These are phyloP conservation scores for Ardeotis arabs DNA, from an alignment of 2,113 vertebrate genomes.

Conservation along the genomic window DNA sequence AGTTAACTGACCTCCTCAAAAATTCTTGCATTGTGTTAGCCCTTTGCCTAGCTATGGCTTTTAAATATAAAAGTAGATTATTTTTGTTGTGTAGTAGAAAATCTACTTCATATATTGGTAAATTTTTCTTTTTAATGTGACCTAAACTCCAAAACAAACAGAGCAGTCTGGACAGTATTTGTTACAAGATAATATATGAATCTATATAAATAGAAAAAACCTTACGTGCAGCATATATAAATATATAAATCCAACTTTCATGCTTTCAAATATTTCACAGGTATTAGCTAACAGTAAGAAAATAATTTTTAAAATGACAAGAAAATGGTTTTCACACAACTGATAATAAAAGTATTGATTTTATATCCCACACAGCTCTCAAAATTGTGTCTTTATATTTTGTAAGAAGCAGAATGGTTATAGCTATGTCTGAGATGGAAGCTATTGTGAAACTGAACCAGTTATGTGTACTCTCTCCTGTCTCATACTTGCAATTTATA, in stretches of 20 bases:
- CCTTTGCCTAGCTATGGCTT: neutral
- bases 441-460: neutral
- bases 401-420: neutral
- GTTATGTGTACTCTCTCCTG: neutral
- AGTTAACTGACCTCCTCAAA: neutral
- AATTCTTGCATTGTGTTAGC: neutral
- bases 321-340: neutral
- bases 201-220: neutral
- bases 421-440: neutral
- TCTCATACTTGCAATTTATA: neutral
- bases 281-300: neutral
- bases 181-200: neutral
- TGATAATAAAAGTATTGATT: neutral
- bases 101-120: neutral
- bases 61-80: neutral
- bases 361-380: neutral
- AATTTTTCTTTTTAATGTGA: neutral
- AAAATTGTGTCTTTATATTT: neutral
- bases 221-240: neutral
- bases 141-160: neutral
- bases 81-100: neutral
- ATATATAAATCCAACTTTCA: neutral
- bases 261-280: neutral
- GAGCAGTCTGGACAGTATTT: neutral
- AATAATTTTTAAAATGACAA: neutral